Evolutionary conservation across 2,888 invertebrate genomes (phyloP).

Genomic region (Apamea anceps): DNA sequence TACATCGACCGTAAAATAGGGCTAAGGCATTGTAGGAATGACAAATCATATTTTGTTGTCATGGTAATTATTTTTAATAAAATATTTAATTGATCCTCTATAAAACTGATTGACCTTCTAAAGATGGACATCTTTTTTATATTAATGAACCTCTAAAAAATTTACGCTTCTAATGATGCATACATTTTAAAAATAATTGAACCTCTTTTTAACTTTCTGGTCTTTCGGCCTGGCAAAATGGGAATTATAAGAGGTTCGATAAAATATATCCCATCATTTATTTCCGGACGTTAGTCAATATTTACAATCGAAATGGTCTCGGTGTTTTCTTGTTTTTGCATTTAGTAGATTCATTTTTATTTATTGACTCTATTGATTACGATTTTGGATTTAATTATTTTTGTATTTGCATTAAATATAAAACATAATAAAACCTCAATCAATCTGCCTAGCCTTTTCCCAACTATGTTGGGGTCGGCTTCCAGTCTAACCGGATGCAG

Average conservation of each 20-base stretch:
- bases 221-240: neutral
- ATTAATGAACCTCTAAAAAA: too few relatives aligned
- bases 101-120: too few relatives aligned
- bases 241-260: neutral
- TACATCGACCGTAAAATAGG: constrained; percentile 28
- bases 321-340: neutral
- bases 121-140: too few relatives aligned
- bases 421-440: neutral
- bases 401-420: neutral
- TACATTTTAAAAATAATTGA: too few relatives aligned
- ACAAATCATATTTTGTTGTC: constrained; percentile 10
- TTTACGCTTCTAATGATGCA: too few relatives aligned
- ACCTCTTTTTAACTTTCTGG: too few relatives aligned
- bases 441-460: neutral
- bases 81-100: too few relatives aligned
- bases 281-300: neutral
- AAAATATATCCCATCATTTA: neutral
- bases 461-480: neutral
- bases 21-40: constrained; percentile 10
- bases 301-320: neutral
- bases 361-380: neutral
- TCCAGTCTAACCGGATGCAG: neutral
- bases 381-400: neutral
- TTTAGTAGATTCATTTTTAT: neutral
- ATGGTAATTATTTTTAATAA: neutral